These are phyloP conservation scores for Aspidiotus rigidus DNA, from an alignment of 2,888 invertebrate species.

Conservation along the genomic window DNA sequence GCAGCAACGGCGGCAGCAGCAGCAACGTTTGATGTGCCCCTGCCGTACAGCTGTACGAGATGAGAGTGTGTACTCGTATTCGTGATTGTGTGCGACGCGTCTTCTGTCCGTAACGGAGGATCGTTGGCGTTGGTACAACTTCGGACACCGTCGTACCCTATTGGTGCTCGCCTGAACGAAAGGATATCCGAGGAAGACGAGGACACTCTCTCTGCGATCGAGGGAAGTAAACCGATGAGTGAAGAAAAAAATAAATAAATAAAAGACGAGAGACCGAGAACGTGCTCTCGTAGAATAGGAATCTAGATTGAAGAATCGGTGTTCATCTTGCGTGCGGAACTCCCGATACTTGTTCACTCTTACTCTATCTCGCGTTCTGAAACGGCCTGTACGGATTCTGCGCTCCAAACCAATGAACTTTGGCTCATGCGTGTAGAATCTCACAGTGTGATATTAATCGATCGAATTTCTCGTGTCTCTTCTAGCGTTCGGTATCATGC, in stretches of 20 bases:
- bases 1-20: background rate
- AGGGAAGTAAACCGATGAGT: constrained; percentile 14
- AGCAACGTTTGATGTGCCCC: constrained; percentile 14
- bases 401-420: constrained; percentile 16
- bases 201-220: constrained; percentile 19
- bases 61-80: background rate
- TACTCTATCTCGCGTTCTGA: constrained; percentile 20
- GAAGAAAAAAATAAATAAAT: background rate
- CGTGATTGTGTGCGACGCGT: constrained; percentile 2
- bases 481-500: constrained; percentile 28
- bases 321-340: constrained; percentile 23
- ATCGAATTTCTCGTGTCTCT: constrained; percentile 28
- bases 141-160: constrained; percentile 24
- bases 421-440: constrained; percentile 29
- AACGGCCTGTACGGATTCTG: constrained; percentile 29
- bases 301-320: constrained; percentile 20
- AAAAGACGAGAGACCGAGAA: constrained; percentile 22
- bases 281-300: constrained; percentile 14
- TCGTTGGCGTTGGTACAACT: constrained; percentile 7
- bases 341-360: constrained; percentile 19
- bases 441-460: constrained; percentile 27
- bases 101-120: background rate
- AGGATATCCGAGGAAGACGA: constrained; percentile 25
- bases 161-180: background rate
- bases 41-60: constrained; percentile 10